Conservation (phyloP, 1,140 invertebrate genomes). For the Anoplolepis gracilipes region DNA sequence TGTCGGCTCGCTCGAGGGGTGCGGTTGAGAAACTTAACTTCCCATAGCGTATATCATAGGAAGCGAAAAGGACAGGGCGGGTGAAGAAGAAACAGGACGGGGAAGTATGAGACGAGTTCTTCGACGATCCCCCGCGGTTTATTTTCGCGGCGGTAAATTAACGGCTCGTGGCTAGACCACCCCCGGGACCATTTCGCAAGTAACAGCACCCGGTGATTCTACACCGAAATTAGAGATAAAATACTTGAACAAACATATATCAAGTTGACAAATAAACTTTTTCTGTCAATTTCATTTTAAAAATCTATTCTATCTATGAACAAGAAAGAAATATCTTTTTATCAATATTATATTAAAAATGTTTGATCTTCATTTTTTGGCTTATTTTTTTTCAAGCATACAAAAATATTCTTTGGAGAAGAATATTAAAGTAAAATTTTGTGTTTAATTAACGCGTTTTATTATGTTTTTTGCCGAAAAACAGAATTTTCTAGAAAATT, state of each 20-base stretch:
- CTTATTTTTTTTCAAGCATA: background rate
- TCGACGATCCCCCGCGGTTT: conserved; percentile 68
- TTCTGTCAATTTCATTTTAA: conserved; percentile 35
- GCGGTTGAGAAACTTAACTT: conserved; percentile 67
- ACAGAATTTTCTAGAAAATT: conserved; percentile 6
- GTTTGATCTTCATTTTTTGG: background rate
- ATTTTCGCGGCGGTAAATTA: conserved; percentile 77
- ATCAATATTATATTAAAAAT: background rate
- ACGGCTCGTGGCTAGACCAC: conserved; percentile 69
- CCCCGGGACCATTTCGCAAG: conserved; percentile 58
- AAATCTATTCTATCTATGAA: background rate
- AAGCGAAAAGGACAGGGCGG: conserved; percentile 52
- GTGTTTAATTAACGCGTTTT: conserved; percentile 10
- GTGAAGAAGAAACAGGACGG: conserved; percentile 30
- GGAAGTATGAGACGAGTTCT: conserved; percentile 65
- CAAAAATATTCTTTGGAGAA: background rate
- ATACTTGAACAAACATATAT: conserved; percentile 35
- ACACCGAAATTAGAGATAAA: conserved; percentile 68
- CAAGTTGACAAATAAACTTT: conserved; percentile 7
- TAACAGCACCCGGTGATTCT: conserved; percentile 62
- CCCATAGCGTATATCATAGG: conserved; percentile 57
- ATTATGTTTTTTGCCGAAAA: background rate
- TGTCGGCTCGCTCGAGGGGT: conserved; percentile 45
- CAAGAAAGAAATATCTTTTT: background rate
- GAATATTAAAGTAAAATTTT: background rate